Conservation (phyloP, 1,140 invertebrate genomes). For the Calliopsis andreniformis region DNA sequence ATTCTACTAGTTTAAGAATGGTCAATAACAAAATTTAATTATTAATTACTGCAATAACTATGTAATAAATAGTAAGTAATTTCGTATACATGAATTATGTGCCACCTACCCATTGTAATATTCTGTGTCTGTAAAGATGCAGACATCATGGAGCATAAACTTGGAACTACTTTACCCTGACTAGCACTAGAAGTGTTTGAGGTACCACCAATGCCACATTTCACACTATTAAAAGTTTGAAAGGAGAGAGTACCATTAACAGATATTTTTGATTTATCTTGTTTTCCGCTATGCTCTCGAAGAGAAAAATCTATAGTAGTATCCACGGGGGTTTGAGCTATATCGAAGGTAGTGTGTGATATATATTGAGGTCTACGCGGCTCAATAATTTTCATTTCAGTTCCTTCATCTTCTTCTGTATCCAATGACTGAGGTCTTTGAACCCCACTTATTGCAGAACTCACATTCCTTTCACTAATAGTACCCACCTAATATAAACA, state of each 20-base stretch:
- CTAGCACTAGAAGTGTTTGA: conserved; percentile 64
- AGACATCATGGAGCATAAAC: conserved; percentile 71
- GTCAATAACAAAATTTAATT: background rate
- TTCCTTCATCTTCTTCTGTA: conserved; percentile 76
- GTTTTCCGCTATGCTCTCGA: conserved; percentile 70
- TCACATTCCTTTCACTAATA: conserved; percentile 68
- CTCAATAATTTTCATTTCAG: conserved; percentile 80
- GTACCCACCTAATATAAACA: conserved; percentile 64
- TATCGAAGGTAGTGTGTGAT: conserved; percentile 81
- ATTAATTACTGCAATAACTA: background rate
- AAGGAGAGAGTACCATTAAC: conserved; percentile 75
- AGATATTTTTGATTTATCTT: conserved; percentile 74
- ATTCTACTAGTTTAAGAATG: no score
- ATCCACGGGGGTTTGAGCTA: conserved; percentile 75
- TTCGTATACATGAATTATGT: conserved; percentile 10
- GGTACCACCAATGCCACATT: conserved; percentile 71
- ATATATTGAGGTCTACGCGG: conserved; percentile 80
- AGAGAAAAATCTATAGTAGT: conserved; percentile 76
- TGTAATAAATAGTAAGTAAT: background rate
- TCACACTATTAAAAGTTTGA: conserved; percentile 77
- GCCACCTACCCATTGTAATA: conserved; percentile 74
- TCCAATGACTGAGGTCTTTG: conserved; percentile 72
- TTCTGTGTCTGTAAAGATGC: conserved; percentile 70
- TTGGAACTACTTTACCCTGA: conserved; percentile 67
- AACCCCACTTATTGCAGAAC: conserved; percentile 64